A percentile compares a stretch with the other conserved stretches of the same genome.
These are phyloP conservation scores for Agriopis aurantiaria DNA, from an alignment of 2,888 invertebrate species.

Conservation along the genomic window DNA sequence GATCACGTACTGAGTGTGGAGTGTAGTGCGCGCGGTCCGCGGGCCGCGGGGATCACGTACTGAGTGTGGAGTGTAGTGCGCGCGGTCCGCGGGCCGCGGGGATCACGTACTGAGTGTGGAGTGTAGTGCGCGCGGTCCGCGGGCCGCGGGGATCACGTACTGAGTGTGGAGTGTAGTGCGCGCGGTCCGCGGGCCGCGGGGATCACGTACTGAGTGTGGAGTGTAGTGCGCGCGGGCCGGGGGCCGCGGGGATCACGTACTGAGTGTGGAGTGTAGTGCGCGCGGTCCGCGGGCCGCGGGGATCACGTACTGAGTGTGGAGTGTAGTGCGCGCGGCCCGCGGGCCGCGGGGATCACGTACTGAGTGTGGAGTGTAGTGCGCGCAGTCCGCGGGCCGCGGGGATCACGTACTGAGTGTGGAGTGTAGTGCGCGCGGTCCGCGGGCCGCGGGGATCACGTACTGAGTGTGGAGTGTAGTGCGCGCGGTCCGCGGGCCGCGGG, in stretches of 20 bases:
- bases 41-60: conserved; percentile 35
- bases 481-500: conserved; percentile 24
- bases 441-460: conserved; percentile 35
- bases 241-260: conserved; percentile 35
- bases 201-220: background rate
- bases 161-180: background rate
- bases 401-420: background rate
- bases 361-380: background rate
- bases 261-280: background rate
- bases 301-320: background rate
- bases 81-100: conserved; percentile 24
- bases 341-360: conserved; percentile 35
- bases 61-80: background rate
- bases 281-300: conserved; percentile 24
- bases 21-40: conserved; percentile 9
- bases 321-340: conserved; percentile 9
- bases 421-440: conserved; percentile 9
- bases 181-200: conserved; percentile 24
- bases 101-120: background rate
- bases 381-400: conserved; percentile 24
- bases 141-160: conserved; percentile 35
- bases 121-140: conserved; percentile 9
- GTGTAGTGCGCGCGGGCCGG: conserved; percentile 8
- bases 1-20: background rate
- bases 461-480: background rate